phyloP scores from a whole-genome alignment of 2,113 vertebrate genomes.

The Sinocyclocheilus maitianheensis region DNA sequence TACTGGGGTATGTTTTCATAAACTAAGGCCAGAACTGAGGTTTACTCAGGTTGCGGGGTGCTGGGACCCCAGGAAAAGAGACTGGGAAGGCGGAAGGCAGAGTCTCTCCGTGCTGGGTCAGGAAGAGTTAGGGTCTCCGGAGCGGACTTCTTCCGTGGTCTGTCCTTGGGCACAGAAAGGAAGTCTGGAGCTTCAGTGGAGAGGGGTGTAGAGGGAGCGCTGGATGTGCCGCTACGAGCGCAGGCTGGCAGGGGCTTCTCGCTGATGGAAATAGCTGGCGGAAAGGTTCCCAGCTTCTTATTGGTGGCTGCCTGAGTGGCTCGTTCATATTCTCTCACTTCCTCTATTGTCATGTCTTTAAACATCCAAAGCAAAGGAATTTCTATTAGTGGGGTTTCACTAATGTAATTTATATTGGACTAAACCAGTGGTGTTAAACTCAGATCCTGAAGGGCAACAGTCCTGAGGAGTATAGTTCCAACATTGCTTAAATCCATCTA shows the following conservation, averaged over 20 bases:
- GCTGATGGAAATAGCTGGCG: slow-evolving; percentile 91
- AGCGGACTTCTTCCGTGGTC: slow-evolving; percentile 95
- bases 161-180: slow-evolving; percentile 90
- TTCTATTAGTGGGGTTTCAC: neutral
- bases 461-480: no score
- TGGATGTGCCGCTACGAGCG: slow-evolving; percentile 87
- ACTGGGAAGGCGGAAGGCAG: slow-evolving; percentile 76
- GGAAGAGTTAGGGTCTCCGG: slow-evolving; percentile 97
- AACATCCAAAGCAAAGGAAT: neutral
- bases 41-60: slow-evolving; percentile 72
- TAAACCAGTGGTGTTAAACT: neutral
- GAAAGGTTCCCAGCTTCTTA: slow-evolving; percentile 93
- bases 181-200: slow-evolving; percentile 95
- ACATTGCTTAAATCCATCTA: no score
- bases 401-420: neutral
- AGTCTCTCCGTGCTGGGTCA: slow-evolving; percentile 81
- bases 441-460: no score
- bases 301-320: slow-evolving; percentile 98
- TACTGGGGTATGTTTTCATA: slow-evolving; percentile 13
- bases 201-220: slow-evolving; percentile 93
- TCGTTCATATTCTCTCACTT: slow-evolving; percentile 94
- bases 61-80: slow-evolving; percentile 77
- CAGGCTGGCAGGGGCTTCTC: slow-evolving; percentile 85
- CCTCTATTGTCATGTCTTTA: slow-evolving; percentile 98
- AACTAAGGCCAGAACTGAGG: neutral